phyloP scores from a whole-genome alignment of 2,888 invertebrate genomes.

The Lepidochitona cinerea region DNA sequence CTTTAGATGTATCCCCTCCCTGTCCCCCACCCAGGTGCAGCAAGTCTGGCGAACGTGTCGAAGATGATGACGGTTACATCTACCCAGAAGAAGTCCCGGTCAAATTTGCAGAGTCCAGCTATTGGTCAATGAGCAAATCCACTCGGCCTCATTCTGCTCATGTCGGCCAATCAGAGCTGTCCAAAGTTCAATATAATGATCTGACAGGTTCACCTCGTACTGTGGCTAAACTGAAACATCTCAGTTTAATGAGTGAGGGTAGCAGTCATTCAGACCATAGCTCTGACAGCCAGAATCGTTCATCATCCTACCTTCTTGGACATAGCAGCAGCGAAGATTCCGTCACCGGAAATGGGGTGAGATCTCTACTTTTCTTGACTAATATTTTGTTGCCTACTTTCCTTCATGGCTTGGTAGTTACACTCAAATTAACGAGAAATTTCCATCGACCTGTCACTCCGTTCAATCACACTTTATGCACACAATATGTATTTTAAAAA shows the following conservation, averaged over 20 bases:
- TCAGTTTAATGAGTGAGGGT: not conserved
- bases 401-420: too few relatives aligned
- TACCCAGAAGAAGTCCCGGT: not conserved
- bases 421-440: too few relatives aligned
- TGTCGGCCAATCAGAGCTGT: not conserved
- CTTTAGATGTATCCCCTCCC: not conserved
- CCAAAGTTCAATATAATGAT: not conserved
- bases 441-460: too few relatives aligned
- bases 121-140: not conserved
- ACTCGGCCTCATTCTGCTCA: not conserved
- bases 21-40: not conserved
- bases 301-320: not conserved
- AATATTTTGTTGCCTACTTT: too few relatives aligned
- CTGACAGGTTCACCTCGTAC: not conserved
- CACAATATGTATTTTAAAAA: too few relatives aligned
- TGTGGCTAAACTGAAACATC: not conserved
- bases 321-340: not conserved
- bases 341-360: not conserved
- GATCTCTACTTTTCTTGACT: too few relatives aligned
- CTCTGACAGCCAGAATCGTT: not conserved
- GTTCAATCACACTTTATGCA: too few relatives aligned
- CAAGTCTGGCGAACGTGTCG: not conserved
- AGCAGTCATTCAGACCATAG: conserved; percentile 2
- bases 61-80: not conserved
- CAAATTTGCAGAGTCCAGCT: not conserved